These are phyloP conservation scores for Hypothenemus hampei DNA, from an alignment of 1,140 invertebrate genomes.

Conservation along the genomic window DNA sequence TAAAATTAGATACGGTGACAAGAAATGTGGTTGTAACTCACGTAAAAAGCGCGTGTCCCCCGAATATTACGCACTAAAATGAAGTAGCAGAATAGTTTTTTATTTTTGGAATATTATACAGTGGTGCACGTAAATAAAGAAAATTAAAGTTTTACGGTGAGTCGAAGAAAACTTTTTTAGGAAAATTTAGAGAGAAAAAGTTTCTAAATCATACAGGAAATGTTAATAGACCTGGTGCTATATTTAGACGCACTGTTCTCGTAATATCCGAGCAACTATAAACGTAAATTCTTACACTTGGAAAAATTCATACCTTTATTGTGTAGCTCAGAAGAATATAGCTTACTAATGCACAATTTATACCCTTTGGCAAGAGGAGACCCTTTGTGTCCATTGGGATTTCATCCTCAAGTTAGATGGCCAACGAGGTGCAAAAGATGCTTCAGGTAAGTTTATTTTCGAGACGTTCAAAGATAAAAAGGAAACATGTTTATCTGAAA, in stretches of 20 bases:
- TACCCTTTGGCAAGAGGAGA: conserved; percentile 78
- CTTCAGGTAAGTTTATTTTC: conserved; percentile 60
- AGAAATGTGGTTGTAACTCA: not conserved
- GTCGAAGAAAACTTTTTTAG: not conserved
- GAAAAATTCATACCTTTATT: not conserved
- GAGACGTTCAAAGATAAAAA: not conserved
- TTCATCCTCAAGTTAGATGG: conserved; percentile 89
- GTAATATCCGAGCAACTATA: not conserved
- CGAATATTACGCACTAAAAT: not conserved
- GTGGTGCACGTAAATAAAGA: too few species aligned
- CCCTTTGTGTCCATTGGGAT: conserved; percentile 84
- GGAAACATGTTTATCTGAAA: too few species aligned
- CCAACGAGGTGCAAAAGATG: conserved; percentile 88
- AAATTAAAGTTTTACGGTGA: too few species aligned
- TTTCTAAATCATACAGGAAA: not conserved
- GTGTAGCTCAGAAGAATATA: not conserved
- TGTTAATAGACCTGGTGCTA: conserved; percentile 7
- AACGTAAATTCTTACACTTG: not conserved
- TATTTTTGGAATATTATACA: not conserved
- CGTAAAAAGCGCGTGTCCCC: too few species aligned
- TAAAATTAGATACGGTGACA: not conserved
- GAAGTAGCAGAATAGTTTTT: not conserved
- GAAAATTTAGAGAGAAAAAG: not conserved
- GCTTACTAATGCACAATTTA: conserved; percentile 66
- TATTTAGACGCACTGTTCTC: conserved; percentile 6